Evolutionary conservation across 2,113 vertebrate genomes (phyloP), one percentile per base, ranked within the genome.

Genomic region (Indicator maculatus): DNA sequence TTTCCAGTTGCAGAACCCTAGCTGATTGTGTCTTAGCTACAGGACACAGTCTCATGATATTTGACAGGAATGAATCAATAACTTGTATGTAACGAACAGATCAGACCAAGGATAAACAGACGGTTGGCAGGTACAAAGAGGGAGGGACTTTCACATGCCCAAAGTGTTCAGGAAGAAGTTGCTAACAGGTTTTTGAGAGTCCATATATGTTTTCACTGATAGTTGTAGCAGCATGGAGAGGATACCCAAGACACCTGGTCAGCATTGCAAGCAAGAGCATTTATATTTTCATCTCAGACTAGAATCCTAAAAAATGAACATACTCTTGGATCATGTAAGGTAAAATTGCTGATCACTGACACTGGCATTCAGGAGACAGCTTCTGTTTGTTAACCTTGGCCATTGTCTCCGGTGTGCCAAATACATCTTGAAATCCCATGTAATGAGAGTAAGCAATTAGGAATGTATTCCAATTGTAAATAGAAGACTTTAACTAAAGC

Each of bases 391-490:
- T 81, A 88, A 90, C 60, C 33, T 77, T 92, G 92, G 78, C 76
- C 72, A 95, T 94, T 93, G 73, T 78, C 80, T 94, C 64, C 50
- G 44, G 12, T 47, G 69, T 94, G 95, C 86, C 77, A 93, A 93
- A 94, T 81, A 92, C 36, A 65, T 84, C 86, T 58, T 84, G 80
- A 92, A 95, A 83, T 94, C 86, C 80, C 88, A 72, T 39, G 76
- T 78, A 90, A 67, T 3, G 0, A 86, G 76, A 81, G 28, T 61
- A 88, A 94, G 76, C 61, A 88, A 96, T 93, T 93, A 93, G 75
- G 78, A 78, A 78, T 90, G 44, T 84, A 86, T 61, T 93, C 58
- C 80, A 65, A n/a, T 2, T 5, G 76, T 86, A 90, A 94, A 94
- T 36, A 82, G n/a, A 83, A 92, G 64, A 90, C 61, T 94, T 96